Percentiles rank a stretch among this genome's conserved stretches.
phyloP scores from a whole-genome alignment of 30 jellyfish, hydroid and myxozoan genomes.

The Aurelia aurita complex sp. Pacific region DNA sequence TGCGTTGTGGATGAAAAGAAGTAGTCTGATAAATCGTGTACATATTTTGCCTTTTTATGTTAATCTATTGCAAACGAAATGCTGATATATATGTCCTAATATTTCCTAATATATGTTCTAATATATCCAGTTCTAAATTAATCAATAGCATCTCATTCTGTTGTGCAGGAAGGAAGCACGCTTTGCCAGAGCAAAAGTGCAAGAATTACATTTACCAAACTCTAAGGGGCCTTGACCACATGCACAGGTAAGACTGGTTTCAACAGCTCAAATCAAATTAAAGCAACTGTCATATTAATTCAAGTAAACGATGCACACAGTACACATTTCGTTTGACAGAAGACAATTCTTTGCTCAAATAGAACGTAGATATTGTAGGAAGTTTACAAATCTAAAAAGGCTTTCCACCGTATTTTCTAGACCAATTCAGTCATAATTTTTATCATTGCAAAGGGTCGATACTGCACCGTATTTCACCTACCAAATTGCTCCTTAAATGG shows the following conservation, averaged over 20 bases:
- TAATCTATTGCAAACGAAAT: background rate
- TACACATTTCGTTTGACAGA: background rate
- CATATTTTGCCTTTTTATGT: too few relatives aligned
- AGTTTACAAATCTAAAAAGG: too few relatives aligned
- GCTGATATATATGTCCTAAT: background rate
- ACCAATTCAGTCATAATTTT: too few relatives aligned
- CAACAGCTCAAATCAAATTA: background rate
- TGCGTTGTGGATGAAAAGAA: too few relatives aligned
- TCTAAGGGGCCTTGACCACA: constrained; percentile 85
- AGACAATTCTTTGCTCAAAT: too few relatives aligned
- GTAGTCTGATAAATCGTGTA: too few relatives aligned
- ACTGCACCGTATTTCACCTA: too few relatives aligned
- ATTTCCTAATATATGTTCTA: background rate
- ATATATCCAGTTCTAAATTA: background rate
- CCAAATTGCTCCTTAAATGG: too few relatives aligned
- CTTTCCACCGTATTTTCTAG: too few relatives aligned
- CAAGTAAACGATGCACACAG: background rate
- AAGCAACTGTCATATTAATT: background rate
- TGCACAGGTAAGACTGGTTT: constrained; percentile 75
- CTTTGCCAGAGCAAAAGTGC: constrained; percentile 83
- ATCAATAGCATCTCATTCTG: background rate
- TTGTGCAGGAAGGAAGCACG: constrained; percentile 68
- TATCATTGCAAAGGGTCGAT: too few relatives aligned
- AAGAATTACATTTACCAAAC: constrained; percentile 80
- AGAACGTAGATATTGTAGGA: too few relatives aligned